Evolutionary conservation across 1,140 invertebrate species (phyloP), one percentile per base, ranked within the genome.

Genomic region (Sarcophaga bullata): DNA sequence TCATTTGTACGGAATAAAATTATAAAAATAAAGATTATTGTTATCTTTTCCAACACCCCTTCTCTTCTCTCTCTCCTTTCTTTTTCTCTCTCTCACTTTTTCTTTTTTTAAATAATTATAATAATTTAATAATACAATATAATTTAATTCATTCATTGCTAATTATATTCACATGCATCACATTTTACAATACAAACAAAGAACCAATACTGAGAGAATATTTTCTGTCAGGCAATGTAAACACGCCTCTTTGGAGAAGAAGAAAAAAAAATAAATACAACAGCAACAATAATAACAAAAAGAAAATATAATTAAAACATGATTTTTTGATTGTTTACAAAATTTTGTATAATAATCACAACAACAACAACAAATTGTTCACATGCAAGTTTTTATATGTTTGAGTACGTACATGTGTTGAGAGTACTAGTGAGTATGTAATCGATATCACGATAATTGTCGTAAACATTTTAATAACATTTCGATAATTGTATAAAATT

Each of bases 391-490:
- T 2, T 37, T 37, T 37, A 37, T 1, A 2, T 37, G 25, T 37
- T 2, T 37, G 25, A 37, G 13, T 58, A 6, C 7, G 54, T 58
- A 58, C n/a, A 3, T 58, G 13, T 58, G 1, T 58, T 58, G 25
- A 37, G 25, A 37, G 25, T 37, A 4, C 13, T 6, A 58, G 4
- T 58, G 54, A 68, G 62, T 68, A 17, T 68, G 62, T 25, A 68
- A 68, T 68, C 62, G 19, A 68, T 68, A 68, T 68, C 62, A 68
- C n/a, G 62, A 68, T n/a, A 10, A 68, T 68, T 68, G 62, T 68
- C 62, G 19, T 68, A 19, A 19, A 68, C 62, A 58, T n/a, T 58
- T 68, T 68, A 68, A 68, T 68, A 68, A 68, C 17, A n/a, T 19
- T 68, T 68, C 19, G 25, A 37, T 68, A 68, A 68, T 68, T 68